Conservation (phyloP, 1,140 invertebrate genomes). For the Temnothorax nylanderi region DNA sequence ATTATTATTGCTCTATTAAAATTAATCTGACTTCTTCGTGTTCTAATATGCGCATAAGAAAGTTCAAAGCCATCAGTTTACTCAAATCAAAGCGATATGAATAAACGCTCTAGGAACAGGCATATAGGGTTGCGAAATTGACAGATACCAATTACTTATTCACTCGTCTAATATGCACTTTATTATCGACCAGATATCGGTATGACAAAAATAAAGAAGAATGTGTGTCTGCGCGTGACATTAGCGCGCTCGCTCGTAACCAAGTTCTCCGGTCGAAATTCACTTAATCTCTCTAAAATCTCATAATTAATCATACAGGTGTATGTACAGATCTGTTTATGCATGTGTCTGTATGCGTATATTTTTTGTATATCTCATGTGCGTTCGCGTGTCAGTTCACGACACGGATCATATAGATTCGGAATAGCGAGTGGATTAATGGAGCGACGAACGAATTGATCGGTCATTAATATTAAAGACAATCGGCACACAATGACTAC, state of each 20-base stretch:
- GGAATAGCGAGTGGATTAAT: conserved; percentile 37
- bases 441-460: conserved; percentile 57
- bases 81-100: not conserved
- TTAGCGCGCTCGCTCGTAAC: not conserved
- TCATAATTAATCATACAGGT: conserved; percentile 41
- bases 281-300: conserved; percentile 27
- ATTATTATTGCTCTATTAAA: not conserved
- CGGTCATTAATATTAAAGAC: conserved; percentile 72
- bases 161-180: conserved; percentile 72
- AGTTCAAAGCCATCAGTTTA: not conserved
- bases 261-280: not conserved
- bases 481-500: conserved; percentile 67
- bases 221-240: conserved; percentile 27
- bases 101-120: not conserved
- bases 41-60: not conserved
- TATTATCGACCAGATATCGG: conserved; percentile 76
- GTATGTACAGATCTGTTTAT: conserved; percentile 48
- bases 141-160: not conserved
- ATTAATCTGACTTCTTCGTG: not conserved
- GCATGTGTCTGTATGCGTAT: conserved; percentile 41
- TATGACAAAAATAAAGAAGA: conserved; percentile 75
- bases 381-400: conserved; percentile 53
- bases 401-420: conserved; percentile 25
- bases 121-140: not conserved
- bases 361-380: not conserved